A percentile compares a stretch with the other conserved stretches of the same genome.
Conservation (phyloP, 2,797 vertebrate species). For the Erithacus rubecula region DNA sequence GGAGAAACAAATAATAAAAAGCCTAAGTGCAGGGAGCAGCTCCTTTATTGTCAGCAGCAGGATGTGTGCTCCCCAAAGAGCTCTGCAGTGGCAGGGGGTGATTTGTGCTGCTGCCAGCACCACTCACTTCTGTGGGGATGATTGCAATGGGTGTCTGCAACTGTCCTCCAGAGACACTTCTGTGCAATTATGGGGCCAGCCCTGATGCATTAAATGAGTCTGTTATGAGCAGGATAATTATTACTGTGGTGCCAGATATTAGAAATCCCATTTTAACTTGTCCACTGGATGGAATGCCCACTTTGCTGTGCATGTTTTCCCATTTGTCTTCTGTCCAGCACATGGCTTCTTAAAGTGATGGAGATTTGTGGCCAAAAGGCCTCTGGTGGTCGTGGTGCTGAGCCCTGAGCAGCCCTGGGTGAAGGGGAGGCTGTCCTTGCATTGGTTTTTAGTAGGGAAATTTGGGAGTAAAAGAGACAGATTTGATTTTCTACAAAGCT, state of each 20-base stretch:
- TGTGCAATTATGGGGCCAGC: not conserved
- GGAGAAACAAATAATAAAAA: constrained; percentile 23
- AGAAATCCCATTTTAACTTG: not conserved
- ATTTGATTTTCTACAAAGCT: not conserved
- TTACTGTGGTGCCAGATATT: not conserved
- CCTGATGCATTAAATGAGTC: not conserved
- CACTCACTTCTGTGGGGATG: not conserved
- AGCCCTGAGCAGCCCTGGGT: not conserved
- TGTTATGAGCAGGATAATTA: not conserved
- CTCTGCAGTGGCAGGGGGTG: not conserved
- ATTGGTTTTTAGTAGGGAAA: not conserved
- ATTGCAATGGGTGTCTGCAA: not conserved
- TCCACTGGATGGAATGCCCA: not conserved
- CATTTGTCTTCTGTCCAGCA: not conserved
- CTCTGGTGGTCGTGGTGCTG: not conserved
- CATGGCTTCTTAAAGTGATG: fast-evolving
- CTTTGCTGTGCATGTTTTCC: fast-evolving
- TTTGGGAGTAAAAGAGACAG: not conserved
- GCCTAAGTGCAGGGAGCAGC: not conserved
- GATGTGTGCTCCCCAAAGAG: not conserved
- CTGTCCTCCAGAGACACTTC: not conserved
- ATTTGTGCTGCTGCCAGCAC: constrained; percentile 5
- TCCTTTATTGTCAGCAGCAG: constrained; percentile 8
- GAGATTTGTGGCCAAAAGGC: not conserved
- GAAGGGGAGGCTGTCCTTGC: not conserved